A percentile compares a stretch with the other conserved stretches of the same genome.
Conservation (phyloP, 2,888 invertebrate species). For the Torymus tubicola region DNA sequence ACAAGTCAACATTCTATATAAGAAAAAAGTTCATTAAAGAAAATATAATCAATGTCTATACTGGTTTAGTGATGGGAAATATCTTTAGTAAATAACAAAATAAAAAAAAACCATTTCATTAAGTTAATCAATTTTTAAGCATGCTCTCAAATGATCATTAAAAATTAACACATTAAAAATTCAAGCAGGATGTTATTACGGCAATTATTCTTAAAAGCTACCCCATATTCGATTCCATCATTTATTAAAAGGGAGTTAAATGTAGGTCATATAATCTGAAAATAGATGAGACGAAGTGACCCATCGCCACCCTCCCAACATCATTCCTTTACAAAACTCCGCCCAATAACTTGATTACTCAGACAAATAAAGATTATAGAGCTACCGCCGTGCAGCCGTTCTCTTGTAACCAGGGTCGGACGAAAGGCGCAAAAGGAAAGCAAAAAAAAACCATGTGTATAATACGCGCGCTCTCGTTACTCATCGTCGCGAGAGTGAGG, state of each 20-base stretch:
- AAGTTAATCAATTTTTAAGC: too few species aligned
- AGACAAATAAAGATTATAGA: conserved; percentile 23
- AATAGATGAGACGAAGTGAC: conserved; percentile 3
- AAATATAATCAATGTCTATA: not conserved
- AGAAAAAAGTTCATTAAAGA: not conserved
- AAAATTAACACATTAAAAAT: too few species aligned
- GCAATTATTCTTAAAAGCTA: too few species aligned
- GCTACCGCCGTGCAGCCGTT: too few species aligned
- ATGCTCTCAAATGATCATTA: too few species aligned
- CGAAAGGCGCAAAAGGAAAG: not conserved
- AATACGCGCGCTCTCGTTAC: conserved; percentile 6
- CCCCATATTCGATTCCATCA: too few species aligned
- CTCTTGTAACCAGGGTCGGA: too few species aligned
- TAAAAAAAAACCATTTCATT: too few species aligned
- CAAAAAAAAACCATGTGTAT: not conserved
- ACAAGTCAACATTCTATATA: not conserved
- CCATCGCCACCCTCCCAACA: not conserved
- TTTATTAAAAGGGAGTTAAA: not conserved
- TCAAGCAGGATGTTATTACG: too few species aligned
- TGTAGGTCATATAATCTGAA: conserved; percentile 38
- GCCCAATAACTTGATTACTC: conserved; percentile 39
- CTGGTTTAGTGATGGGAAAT: not conserved
- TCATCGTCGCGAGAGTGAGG: not conserved
- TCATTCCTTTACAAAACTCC: conserved; percentile 14
- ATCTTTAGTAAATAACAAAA: too few species aligned